Base-by-base conservation (phyloP, 92 coral and sea anemone species). In the Virgularia gustaviana region DNA sequence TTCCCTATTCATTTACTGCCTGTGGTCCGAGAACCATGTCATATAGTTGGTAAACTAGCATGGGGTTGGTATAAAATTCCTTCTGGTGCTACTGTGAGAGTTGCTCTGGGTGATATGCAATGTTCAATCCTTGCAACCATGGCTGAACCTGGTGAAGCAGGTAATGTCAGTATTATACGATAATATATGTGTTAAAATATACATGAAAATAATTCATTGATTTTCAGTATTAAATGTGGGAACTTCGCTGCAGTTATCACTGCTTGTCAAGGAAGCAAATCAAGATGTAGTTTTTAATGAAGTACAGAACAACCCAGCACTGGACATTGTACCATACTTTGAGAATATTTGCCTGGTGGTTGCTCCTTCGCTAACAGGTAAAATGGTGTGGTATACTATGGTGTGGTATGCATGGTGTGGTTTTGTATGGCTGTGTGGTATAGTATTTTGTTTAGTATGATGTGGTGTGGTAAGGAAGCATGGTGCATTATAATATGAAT, bases 91-190 rank as follows among this genome's bases (percentile, higher is more conserved):
- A 70, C 85, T 9, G 86, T 92, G 47, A 85, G 89, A 31, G 88
- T 85, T 42, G 98, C 94, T 9, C 79, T 89, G 36, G 96, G 98
- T n/a, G 98, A 92, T 66, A 80, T 89, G 61, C 98, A 92, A 76
- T 92, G 96, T 76, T 86, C 98, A 39, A 89, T 92, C 19, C 85
- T 88, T 76, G 89, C 96, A 49, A 77, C 90, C 33, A 70, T 65
- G 23, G 70, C 89, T 29, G 28, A 24, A 11, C 31, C 52, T 13
- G 74, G 72, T 51, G 87, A 92, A 70, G 98, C 98, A 79, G 96
- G 98, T 92, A 59, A 4, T 20, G 1, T 43, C 2, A 43, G 51
- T 43, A n/a, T n/a, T n/a, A n/a, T n/a, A n/a, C n/a, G n/a, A n/a
- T n/a, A n/a, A n/a, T n/a, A 43, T 43, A 43, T 20, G 3, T 37